Conservation (phyloP, 2,888 invertebrate genomes). For the Melolontha melolontha region DNA sequence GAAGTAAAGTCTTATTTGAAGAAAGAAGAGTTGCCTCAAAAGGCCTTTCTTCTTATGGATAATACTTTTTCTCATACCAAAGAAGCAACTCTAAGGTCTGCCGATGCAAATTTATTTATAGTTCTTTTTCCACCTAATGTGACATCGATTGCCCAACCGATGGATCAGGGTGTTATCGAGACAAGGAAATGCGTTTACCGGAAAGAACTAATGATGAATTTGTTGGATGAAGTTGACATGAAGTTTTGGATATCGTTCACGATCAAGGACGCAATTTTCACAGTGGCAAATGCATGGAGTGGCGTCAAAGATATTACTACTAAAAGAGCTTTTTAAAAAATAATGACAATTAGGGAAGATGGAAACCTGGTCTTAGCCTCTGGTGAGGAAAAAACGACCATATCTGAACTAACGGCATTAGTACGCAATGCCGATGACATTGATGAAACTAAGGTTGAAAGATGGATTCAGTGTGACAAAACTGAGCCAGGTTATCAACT, state of each 20-base stretch:
- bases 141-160: no score
- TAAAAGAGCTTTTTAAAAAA: conserved; percentile 10
- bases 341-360: conserved; percentile 7
- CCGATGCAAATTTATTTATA: no score
- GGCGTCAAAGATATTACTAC: conserved; percentile 7
- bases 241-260: conserved; percentile 1
- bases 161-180: no score
- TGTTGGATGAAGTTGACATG: not conserved
- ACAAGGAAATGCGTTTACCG: no score
- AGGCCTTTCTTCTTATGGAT: no score
- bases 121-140: no score
- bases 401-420: conserved; percentile 15
- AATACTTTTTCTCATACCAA: no score
- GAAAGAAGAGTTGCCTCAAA: no score
- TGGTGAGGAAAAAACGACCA: conserved; percentile 11
- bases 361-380: not conserved
- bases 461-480: not conserved
- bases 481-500: conserved; percentile 5
- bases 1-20: no score
- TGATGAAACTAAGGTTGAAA: not conserved
- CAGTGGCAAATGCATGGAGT: conserved; percentile 13
- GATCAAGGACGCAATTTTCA: conserved; percentile 15
- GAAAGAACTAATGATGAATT: conserved; percentile 4
- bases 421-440: conserved; percentile 6
- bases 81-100: no score